phyloP scores from a whole-genome alignment of 2,113 vertebrate species.

The Anser cygnoides region DNA sequence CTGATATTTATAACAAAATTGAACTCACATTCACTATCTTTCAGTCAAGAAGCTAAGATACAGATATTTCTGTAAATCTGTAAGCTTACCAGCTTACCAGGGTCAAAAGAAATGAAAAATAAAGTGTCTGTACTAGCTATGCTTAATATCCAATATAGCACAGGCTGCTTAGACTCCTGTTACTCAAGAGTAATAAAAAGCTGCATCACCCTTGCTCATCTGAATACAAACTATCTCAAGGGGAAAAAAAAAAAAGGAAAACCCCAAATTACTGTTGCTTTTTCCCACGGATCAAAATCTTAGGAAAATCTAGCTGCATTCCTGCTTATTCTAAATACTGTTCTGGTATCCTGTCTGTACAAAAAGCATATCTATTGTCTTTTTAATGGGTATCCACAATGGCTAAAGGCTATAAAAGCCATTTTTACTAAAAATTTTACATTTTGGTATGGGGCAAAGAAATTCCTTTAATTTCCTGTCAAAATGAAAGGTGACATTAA shows the following conservation, averaged over 20 bases:
- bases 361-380: accelerated
- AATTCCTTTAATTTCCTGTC: not conserved
- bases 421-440: not conserved
- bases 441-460: not conserved
- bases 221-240: not conserved
- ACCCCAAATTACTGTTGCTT: not conserved
- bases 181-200: not conserved
- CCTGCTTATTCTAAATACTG: not conserved
- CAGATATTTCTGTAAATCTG: not conserved
- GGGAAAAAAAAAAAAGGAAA: not conserved
- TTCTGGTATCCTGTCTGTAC: not conserved
- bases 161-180: not conserved
- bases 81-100: not conserved
- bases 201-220: not conserved
- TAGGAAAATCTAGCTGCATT: not conserved
- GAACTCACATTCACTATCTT: not conserved
- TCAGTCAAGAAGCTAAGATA: not conserved
- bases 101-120: not conserved
- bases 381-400: not conserved
- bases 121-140: not conserved
- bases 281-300: not conserved
- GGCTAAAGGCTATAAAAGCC: not conserved
- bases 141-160: not conserved
- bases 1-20: not conserved
- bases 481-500: not conserved